These are phyloP conservation scores for Calosoma granatense DNA, from an alignment of 1,140 invertebrate genomes.

Conservation along the genomic window DNA sequence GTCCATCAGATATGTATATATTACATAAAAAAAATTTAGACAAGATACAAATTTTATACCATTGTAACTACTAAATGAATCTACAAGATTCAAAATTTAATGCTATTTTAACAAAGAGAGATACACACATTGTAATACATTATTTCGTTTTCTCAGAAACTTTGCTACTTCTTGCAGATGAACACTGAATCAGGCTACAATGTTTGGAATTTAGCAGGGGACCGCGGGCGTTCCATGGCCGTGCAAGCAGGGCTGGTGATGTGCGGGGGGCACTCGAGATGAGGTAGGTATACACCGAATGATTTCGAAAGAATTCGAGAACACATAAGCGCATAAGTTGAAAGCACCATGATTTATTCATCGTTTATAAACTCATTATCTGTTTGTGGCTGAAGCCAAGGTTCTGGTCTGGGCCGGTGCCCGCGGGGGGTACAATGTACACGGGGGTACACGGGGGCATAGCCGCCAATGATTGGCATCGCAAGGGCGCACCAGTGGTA, in stretches of 20 bases:
- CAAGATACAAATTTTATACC: no score
- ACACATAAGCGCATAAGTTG: neutral
- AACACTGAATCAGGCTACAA: no score
- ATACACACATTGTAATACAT: no score
- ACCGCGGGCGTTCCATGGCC: neutral
- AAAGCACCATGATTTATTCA: conserved; percentile 32
- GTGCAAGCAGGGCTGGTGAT: neutral
- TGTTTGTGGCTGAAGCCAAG: neutral
- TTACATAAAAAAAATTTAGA: no score
- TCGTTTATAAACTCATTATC: conserved; percentile 39
- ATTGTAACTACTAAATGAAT: no score
- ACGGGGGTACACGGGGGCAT: neutral
- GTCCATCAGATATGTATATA: no score
- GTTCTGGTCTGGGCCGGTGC: no score
- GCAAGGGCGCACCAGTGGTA: neutral
- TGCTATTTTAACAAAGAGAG: no score
- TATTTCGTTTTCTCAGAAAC: no score
- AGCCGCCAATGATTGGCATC: neutral
- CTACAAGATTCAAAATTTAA: no score
- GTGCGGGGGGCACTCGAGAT: neutral
- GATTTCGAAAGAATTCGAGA: neutral
- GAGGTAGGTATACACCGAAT: neutral
- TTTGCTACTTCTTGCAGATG: no score
- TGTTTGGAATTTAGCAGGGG: no score
- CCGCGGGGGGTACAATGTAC: neutral